Percentiles rank a stretch among this genome's conserved stretches.
These are phyloP conservation scores for Penaeus monodon DNA, from an alignment of 2,888 invertebrate genomes.

Conservation along the genomic window DNA sequence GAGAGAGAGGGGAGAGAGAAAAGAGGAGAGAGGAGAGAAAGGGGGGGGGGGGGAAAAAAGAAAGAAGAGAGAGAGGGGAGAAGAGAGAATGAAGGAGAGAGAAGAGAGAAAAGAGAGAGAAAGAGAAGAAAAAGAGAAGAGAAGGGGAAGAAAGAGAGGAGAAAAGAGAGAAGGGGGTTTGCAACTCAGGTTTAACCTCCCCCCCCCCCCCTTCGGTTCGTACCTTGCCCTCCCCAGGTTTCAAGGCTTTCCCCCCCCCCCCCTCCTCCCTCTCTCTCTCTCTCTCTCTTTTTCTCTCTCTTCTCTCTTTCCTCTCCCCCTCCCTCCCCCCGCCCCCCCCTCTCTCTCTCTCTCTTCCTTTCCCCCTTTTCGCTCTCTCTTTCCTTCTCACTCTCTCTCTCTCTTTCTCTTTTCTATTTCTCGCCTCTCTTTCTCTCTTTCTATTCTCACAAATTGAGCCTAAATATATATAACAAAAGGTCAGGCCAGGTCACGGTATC, in stretches of 20 bases:
- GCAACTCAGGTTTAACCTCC: background rate
- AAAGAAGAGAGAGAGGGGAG: background rate
- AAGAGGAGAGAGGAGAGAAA: background rate
- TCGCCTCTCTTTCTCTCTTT: background rate
- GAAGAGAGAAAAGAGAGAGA: too few relatives aligned
- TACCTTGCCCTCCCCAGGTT: background rate
- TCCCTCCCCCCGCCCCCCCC: background rate
- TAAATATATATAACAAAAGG: background rate
- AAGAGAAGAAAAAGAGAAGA: too few relatives aligned
- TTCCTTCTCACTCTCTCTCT: background rate
- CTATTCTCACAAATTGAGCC: background rate
- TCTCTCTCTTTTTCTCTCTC: background rate
- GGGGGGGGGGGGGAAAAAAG: background rate
- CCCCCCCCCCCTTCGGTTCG: background rate
- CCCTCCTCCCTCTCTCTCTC: background rate
- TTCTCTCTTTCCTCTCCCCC: background rate
- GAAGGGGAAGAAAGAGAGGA: too few relatives aligned
- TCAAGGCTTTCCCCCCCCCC: background rate
- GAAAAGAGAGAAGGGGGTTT: background rate
- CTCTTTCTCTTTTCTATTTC: background rate
- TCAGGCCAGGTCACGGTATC: background rate
- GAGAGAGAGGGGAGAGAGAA: background rate
- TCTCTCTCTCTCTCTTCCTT: rapidly evolving
- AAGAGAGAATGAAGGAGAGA: conserved; percentile 14
- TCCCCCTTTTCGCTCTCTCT: too few relatives aligned